phyloP scores from a whole-genome alignment of 2,113 vertebrate genomes.

The Donacobius atricapilla region DNA sequence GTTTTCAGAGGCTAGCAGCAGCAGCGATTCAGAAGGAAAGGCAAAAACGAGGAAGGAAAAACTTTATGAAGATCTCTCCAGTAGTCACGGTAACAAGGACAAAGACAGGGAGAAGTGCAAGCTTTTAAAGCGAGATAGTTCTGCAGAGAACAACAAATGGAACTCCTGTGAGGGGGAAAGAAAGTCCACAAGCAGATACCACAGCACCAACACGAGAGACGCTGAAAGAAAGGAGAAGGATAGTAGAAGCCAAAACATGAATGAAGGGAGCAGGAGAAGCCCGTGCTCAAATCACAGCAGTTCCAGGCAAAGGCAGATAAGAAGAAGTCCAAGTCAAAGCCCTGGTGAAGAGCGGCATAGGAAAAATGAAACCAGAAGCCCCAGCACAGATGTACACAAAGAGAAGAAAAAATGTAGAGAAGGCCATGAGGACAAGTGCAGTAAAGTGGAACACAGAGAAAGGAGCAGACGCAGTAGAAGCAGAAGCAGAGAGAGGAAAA shows the following conservation, averaged over 20 bases:
- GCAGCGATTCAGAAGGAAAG: slow-evolving; percentile 73
- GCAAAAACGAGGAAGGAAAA: slow-evolving; percentile 73
- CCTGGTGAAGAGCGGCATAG: not conserved
- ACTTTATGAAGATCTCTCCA: slow-evolving; percentile 62
- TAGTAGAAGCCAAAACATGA: slow-evolving; percentile 68
- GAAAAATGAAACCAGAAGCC: slow-evolving; percentile 36
- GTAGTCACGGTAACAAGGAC: slow-evolving; percentile 68
- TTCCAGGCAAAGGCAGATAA: slow-evolving; percentile 61
- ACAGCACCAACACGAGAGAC: slow-evolving; percentile 50
- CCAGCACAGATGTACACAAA: not conserved
- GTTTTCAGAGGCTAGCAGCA: slow-evolving; percentile 74
- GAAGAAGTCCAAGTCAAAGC: slow-evolving; percentile 62
- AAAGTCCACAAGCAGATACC: slow-evolving; percentile 70
- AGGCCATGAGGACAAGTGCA: not conserved
- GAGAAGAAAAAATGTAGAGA: slow-evolving; percentile 1
- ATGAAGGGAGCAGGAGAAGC: slow-evolving; percentile 49
- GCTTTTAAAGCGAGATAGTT: slow-evolving; percentile 59
- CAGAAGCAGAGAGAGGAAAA: slow-evolving; percentile 68
- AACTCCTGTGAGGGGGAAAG: slow-evolving; percentile 63
- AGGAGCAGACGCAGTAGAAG: slow-evolving; percentile 58
- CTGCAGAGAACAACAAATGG: slow-evolving; percentile 57
- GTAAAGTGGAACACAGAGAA: slow-evolving; percentile 2
- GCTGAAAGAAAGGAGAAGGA: slow-evolving; percentile 49
- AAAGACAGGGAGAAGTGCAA: slow-evolving; percentile 56
- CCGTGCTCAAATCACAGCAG: slow-evolving; percentile 37